Base-by-base conservation (phyloP, 2,888 invertebrate genomes). In the Drosophila formosana region DNA sequence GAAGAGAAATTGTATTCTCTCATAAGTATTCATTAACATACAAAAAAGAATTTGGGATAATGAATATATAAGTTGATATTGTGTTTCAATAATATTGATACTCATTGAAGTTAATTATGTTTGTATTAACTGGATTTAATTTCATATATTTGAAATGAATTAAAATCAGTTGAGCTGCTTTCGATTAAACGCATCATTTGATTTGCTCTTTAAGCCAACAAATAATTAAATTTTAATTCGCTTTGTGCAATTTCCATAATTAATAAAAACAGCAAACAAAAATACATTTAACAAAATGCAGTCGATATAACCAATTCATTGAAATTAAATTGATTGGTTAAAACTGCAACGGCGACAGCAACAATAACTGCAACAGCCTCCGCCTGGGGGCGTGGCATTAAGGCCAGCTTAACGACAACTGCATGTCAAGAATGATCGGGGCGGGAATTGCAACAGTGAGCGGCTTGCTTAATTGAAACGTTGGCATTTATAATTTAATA, bases 171-270 rank as follows among this genome's bases (percentile, higher is more conserved):
- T 50, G n/a, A 67, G 41, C 66, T 13, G 47, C 43, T 50, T 58
- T 32, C 37, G 58, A 63, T 64, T 52, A 53, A 72, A 66, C 66
- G 53, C 51, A 51, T 55, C 60, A 25, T 30, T 63, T 50, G 49
- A 67, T 65, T 69, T 66, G 11, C 53, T 45, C 56, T 70, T 82
- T 62, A 57, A 72, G 78, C 75, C 53, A 41, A 32, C 34, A 65
- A 73, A 65, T 73, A 82, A 82, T 82, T 57, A 57, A 72, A 66
- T 67, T 56, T 61, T 68, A 71, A 80, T 80, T 57, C 58, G 76
- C 67, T 66, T 56, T 53, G 28, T 71, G 62, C 46, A 62, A 58
- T 67, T 64, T 64, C 9, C 66, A 69, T 52, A 30, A 62, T 69
- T 58, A 57, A 67, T 67, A 65, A 50, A 53, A 66, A 63, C 58